Percentiles rank a stretch among this genome's conserved stretches.
These are phyloP conservation scores for Melikaiella ostensackeni DNA, from an alignment of 2,888 invertebrate genomes.

Conservation along the genomic window DNA sequence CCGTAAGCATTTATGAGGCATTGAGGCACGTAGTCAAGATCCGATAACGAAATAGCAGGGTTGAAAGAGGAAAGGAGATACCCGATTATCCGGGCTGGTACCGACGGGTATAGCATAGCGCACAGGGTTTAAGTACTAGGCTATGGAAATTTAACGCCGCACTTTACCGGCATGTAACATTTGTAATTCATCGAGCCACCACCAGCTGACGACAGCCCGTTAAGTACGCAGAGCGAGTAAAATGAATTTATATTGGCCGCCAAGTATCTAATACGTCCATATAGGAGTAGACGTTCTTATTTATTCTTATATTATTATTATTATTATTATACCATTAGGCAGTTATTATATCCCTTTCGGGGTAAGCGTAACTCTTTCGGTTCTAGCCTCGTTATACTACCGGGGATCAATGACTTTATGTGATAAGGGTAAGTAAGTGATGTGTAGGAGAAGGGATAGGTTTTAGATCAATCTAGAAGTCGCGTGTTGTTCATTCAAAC, in stretches of 20 bases:
- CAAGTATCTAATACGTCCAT: slow-evolving; percentile 27
- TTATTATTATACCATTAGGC: too few relatives aligned
- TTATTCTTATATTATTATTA: too few relatives aligned
- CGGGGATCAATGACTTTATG: too few relatives aligned
- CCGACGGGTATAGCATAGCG: slow-evolving; percentile 20
- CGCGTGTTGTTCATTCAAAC: too few relatives aligned
- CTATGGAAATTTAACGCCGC: slow-evolving; percentile 65
- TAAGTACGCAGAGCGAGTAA: slow-evolving; percentile 56
- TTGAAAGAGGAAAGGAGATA: slow-evolving; percentile 27
- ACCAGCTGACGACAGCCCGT: slow-evolving; percentile 57
- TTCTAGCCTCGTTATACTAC: too few relatives aligned
- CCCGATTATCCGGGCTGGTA: slow-evolving; percentile 40
- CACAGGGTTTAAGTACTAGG: slow-evolving; percentile 57
- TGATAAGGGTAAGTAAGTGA: too few relatives aligned
- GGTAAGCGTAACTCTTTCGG: too few relatives aligned
- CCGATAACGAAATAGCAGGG: slow-evolving; percentile 59
- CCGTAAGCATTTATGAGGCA: slow-evolving; percentile 48
- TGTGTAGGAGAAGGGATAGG: too few relatives aligned
- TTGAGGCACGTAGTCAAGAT: slow-evolving; percentile 54
- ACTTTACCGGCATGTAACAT: slow-evolving; percentile 63
- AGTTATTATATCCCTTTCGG: too few relatives aligned
- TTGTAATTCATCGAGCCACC: slow-evolving; percentile 64
- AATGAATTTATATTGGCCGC: slow-evolving; percentile 63
- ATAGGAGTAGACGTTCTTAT: slow-evolving; percentile 27
- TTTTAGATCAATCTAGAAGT: too few relatives aligned